These are phyloP conservation scores for Monoplex corrugatus DNA, from an alignment of 2,888 invertebrate genomes.

Conservation along the genomic window DNA sequence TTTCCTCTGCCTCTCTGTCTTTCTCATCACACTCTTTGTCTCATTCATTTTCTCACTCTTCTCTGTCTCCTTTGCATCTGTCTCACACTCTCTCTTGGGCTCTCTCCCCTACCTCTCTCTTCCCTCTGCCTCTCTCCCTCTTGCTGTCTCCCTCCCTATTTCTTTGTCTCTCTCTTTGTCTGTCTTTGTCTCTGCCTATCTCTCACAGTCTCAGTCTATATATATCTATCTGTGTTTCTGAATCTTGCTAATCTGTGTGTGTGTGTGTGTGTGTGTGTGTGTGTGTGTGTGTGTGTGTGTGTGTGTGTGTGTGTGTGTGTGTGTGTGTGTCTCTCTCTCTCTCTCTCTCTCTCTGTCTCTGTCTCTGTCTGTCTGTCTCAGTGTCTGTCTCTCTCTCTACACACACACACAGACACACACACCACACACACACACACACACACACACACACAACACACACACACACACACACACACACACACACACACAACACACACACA, in stretches of 20 bases:
- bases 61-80: too few species aligned
- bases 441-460: too few species aligned
- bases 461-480: too few species aligned
- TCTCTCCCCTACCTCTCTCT: too few species aligned
- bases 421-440: too few species aligned
- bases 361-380: conserved; percentile 52
- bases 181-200: too few species aligned
- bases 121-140: too few species aligned
- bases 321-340: conserved; percentile 24
- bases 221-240: conserved; percentile 35
- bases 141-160: too few species aligned
- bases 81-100: not conserved
- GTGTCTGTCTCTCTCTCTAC: conserved; percentile 49
- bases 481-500: too few species aligned
- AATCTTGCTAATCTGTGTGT: conserved; percentile 51
- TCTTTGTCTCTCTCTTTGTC: too few species aligned
- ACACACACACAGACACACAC: too few species aligned
- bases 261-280: conserved; percentile 51
- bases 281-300: conserved; percentile 39
- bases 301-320: too few species aligned
- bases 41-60: not conserved
- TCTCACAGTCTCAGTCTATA: not conserved
- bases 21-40: not conserved
- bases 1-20: not conserved
- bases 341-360: conserved; percentile 47